Conservation (phyloP, 2,113 vertebrate genomes). For the Herpailurus yagouaroundi region DNA sequence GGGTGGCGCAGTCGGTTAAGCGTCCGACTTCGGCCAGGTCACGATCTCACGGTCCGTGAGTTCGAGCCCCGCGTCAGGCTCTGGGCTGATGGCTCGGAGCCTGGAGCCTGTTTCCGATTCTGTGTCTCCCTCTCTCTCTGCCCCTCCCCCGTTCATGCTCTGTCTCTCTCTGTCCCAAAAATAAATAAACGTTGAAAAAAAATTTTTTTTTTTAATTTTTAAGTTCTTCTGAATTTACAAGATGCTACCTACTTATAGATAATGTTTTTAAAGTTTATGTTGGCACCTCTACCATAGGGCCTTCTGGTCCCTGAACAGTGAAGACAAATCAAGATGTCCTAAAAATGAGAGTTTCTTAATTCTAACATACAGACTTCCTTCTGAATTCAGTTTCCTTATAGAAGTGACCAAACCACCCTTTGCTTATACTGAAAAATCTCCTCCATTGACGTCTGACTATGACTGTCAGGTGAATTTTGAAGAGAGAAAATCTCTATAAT, state of each 20-base stretch:
- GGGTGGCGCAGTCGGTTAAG: no score
- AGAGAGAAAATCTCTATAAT: not conserved
- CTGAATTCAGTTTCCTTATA: not conserved
- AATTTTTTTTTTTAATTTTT: not conserved
- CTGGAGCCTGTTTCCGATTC: no score
- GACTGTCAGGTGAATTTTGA: not conserved
- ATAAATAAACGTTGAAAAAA: no score
- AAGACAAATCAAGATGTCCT: not conserved
- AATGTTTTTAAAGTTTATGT: not conserved
- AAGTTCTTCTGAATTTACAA: slow-evolving; percentile 32
- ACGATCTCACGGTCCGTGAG: no score
- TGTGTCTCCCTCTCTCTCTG: no score
- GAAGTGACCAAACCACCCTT: not conserved
- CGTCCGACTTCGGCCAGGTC: no score
- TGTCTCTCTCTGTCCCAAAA: no score
- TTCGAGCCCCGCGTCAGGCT: no score
- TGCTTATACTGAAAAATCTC: not conserved
- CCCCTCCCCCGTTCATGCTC: no score
- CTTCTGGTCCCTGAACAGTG: not conserved
- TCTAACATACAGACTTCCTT: not conserved
- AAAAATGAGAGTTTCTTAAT: not conserved
- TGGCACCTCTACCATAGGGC: not conserved
- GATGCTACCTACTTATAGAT: not conserved
- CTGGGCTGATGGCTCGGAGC: no score
- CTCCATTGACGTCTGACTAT: slow-evolving; percentile 9